Evolutionary conservation across 2,113 vertebrate species (phyloP), one percentile per base, ranked within the genome.

Genomic region (Apaloderma vittatum): DNA sequence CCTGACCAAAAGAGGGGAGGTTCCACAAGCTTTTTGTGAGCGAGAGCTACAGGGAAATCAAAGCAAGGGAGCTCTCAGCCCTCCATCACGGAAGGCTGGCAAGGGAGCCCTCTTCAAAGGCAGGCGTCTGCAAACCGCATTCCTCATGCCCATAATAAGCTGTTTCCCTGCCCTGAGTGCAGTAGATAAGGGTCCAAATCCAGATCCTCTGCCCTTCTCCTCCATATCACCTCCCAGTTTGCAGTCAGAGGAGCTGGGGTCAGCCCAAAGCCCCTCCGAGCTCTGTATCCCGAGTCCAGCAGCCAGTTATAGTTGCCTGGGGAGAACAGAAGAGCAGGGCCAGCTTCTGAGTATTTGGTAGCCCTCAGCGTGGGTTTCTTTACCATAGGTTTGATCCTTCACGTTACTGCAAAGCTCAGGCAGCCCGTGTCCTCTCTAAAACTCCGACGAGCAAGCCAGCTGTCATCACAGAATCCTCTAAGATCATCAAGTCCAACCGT

Each of bases 41-140:
- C 1, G 2, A 65, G 45, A 26, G 78, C 15, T 1, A 32, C 16
- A 10, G 81, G 54, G 61, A 37, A 51, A 58, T 58, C 55, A 87
- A 13, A 85, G 78, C 34, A 11, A 43, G 58, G n/a, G n/a, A 58
- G 52, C 1, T 48, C 51, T 40, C 66, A 7, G 43, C 68, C 36
- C 70, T 55, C n/a, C 0, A 0, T 26, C 63, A 23, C 9, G 4
- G 19, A 32, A 23, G 3, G 16, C 62, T 45, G 68, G 15, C 11
- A 6, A 26, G 48, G 23, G 63, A 90, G 36, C 57, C 57, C 43
- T 63, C 8, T 70, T 29, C 85, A 63, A 67, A 80, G 66, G 61
- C 51, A 37, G 26, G 16, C 19, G 3, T 4, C 65, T 29, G 34
- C 21, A 37, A 52, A 15, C 11, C 10, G 6, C 8, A 0, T 12